A percentile compares a stretch with the other conserved stretches of the same genome.
These are phyloP conservation scores for Gymnogyps californianus DNA, from an alignment of 2,113 vertebrate genomes.

Conservation along the genomic window DNA sequence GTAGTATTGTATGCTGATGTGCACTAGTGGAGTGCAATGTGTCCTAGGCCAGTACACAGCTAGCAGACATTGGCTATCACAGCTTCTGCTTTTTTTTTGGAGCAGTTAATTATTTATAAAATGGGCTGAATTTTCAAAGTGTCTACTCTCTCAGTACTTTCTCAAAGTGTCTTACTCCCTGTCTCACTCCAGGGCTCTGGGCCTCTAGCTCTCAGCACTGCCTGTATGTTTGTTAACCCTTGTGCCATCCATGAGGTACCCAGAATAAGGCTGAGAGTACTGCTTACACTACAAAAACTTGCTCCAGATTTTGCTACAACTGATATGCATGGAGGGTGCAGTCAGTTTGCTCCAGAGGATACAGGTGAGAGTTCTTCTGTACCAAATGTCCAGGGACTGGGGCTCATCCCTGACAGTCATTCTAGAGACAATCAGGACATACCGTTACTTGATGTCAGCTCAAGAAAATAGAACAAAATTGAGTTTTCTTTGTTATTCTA, in stretches of 20 bases:
- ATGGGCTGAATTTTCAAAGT: neutral
- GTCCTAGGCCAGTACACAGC: neutral
- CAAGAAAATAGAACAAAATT: neutral
- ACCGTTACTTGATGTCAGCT: neutral
- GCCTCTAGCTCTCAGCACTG: neutral
- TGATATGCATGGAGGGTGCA: neutral
- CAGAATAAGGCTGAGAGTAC: neutral
- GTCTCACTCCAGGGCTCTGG: neutral
- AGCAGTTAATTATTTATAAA: neutral
- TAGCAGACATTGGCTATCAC: neutral
- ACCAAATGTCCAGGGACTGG: neutral
- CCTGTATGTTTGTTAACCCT: neutral
- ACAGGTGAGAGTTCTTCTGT: neutral
- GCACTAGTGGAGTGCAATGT: neutral
- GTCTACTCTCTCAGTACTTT: neutral
- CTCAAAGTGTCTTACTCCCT: neutral
- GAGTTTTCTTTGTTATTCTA: neutral
- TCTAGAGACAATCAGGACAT: neutral
- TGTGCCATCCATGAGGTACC: neutral
- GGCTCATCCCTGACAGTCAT: neutral
- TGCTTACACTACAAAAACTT: neutral
- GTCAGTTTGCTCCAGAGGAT: neutral
- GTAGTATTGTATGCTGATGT: neutral
- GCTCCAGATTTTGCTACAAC: neutral
- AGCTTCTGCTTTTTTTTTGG: neutral